Evolutionary conservation across 2,888 invertebrate genomes (phyloP).

Genomic region (Lasioglossum calceatum): DNA sequence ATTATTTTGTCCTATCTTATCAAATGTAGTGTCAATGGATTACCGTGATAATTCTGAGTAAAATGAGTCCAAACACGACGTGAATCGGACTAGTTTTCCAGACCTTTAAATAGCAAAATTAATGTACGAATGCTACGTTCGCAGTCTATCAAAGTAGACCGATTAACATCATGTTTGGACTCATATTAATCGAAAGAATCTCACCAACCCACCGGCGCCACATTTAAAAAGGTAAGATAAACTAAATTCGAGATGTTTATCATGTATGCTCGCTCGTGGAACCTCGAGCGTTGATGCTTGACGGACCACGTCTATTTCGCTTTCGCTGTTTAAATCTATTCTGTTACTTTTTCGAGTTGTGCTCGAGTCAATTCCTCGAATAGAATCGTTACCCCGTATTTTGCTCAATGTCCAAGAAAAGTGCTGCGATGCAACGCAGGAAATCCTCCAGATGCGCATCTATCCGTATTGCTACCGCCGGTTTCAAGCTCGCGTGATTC

Average conservation of each 20-base stretch:
- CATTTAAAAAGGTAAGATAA: no score
- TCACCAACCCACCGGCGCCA: no score
- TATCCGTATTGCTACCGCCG: conserved; percentile 15
- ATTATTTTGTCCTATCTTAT: no score
- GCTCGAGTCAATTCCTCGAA: not conserved
- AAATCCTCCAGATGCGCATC: conserved; percentile 59
- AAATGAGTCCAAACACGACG: no score
- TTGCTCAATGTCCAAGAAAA: not conserved
- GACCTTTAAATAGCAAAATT: no score
- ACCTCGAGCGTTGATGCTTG: not conserved
- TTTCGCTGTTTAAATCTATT: not conserved
- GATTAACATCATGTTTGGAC: no score
- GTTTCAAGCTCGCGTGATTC: not conserved
- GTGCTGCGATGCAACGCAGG: not conserved
- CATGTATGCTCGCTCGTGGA: not conserved
- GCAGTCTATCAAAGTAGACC: no score
- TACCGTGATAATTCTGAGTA: no score
- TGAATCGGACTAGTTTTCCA: no score
- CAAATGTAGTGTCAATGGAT: no score
- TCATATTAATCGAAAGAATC: not conserved
- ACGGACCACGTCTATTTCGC: no score
- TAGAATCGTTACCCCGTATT: not conserved
- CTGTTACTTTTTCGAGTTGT: not conserved
- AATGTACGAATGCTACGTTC: no score
- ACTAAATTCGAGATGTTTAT: not conserved